A percentile compares a stretch with the other conserved stretches of the same genome.
Conservation (phyloP, 2,113 vertebrate species). For the Pimephales promelas region DNA sequence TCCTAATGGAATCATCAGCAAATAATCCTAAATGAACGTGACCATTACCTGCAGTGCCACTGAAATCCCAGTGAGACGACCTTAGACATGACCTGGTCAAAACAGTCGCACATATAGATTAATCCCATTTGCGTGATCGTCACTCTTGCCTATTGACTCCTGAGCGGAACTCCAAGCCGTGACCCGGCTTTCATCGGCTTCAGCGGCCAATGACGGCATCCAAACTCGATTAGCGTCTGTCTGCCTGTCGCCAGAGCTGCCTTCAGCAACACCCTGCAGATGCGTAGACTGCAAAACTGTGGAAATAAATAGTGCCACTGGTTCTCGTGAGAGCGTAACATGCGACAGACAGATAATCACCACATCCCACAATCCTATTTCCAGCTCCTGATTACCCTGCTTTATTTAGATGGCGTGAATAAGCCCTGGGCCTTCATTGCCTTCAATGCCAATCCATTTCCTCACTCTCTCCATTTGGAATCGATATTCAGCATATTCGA, state of each 20-base stretch:
- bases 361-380: conserved; percentile 52
- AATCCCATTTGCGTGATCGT: conserved; percentile 38
- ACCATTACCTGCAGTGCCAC: conserved; percentile 21
- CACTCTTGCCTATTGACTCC: conserved; percentile 13
- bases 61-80: not conserved
- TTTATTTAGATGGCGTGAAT: conserved; percentile 53
- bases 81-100: conserved; percentile 16
- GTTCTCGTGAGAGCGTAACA: conserved; percentile 6
- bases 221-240: conserved; percentile 43
- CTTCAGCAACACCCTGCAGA: conserved; percentile 9
- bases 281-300: not conserved
- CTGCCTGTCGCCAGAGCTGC: not conserved
- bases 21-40: not conserved
- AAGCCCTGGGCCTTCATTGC: conserved; percentile 41
- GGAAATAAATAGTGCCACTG: conserved; percentile 26
- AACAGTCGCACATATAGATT: not conserved
- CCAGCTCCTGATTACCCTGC: conserved; percentile 52
- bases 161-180: not conserved
- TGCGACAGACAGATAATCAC: conserved; percentile 33
- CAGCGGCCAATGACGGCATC: not conserved
- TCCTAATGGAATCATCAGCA: not conserved
- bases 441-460: conserved; percentile 2
- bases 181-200: conserved; percentile 24
- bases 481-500: not conserved
- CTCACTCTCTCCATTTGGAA: not conserved